Conservation (phyloP, 2,888 invertebrate species). For the Drosophila conformis region DNA sequence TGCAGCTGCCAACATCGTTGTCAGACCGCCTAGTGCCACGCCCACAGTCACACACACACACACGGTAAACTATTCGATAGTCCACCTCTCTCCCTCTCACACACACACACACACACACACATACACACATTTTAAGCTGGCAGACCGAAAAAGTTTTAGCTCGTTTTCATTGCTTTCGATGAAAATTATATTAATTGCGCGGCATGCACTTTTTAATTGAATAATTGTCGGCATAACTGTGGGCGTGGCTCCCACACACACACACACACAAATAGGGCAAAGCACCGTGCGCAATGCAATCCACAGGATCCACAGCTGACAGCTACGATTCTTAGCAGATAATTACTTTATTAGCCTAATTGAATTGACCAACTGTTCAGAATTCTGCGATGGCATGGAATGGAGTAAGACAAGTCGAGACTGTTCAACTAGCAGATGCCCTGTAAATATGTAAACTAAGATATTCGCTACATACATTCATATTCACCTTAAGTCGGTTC, state of each 20-base stretch:
- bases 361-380: not conserved
- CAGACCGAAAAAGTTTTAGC: conserved; percentile 56
- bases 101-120: conserved; percentile 2
- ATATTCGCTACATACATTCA: not conserved
- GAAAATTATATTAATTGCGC: conserved; percentile 68
- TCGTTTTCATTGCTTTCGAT: conserved; percentile 43
- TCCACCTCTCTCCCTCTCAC: conserved; percentile 8
- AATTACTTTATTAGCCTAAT: conserved; percentile 6
- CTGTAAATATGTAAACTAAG: not conserved
- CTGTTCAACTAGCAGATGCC: not conserved
- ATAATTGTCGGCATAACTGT: conserved; percentile 69
- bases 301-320: not conserved
- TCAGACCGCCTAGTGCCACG: conserved; percentile 66
- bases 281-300: not conserved
- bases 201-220: conserved; percentile 73
- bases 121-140: conserved; percentile 15
- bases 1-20: conserved; percentile 80
- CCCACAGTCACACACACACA: conserved; percentile 18
- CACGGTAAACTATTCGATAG: conserved; percentile 2
- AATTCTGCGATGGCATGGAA: not conserved
- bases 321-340: not conserved
- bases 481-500: not conserved
- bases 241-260: conserved; percentile 35
- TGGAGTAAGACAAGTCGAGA: not conserved
- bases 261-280: not conserved